phyloP scores from a whole-genome alignment of 2,888 invertebrate genomes.

The Formica aserva region DNA sequence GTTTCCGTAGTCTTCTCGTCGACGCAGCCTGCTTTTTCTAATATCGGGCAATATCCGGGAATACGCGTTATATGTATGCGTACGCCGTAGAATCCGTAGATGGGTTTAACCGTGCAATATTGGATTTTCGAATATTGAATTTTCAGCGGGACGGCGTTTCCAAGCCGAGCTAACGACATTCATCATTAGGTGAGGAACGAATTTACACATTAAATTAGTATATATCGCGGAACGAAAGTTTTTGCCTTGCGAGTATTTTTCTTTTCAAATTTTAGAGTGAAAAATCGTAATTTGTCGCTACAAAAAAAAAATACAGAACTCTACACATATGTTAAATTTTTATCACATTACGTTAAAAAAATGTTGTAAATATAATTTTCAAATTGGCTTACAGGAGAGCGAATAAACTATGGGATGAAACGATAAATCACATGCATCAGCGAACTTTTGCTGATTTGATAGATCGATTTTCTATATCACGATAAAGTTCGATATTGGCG shows the following conservation, averaged over 20 bases:
- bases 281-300: background rate
- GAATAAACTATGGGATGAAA: constrained; percentile 14
- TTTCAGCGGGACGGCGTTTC: constrained; percentile 1
- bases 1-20: background rate
- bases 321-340: background rate
- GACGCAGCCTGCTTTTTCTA: constrained; percentile 38
- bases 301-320: background rate
- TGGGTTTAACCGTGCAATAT: constrained; percentile 36
- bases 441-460: constrained; percentile 20
- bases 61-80: constrained; percentile 30
- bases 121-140: constrained; percentile 49
- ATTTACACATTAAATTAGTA: background rate
- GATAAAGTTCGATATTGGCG: constrained; percentile 32
- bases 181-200: background rate
- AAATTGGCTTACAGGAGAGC: background rate
- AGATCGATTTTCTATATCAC: constrained; percentile 34
- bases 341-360: background rate
- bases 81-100: constrained; percentile 18
- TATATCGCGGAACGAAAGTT: background rate
- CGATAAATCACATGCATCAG: constrained; percentile 4
- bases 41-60: constrained; percentile 45
- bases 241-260: background rate
- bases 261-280: background rate
- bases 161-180: background rate
- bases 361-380: constrained; percentile 8